Evolutionary conservation across 1,140 invertebrate genomes (phyloP).

Genomic region (Spodoptera frugiperda): DNA sequence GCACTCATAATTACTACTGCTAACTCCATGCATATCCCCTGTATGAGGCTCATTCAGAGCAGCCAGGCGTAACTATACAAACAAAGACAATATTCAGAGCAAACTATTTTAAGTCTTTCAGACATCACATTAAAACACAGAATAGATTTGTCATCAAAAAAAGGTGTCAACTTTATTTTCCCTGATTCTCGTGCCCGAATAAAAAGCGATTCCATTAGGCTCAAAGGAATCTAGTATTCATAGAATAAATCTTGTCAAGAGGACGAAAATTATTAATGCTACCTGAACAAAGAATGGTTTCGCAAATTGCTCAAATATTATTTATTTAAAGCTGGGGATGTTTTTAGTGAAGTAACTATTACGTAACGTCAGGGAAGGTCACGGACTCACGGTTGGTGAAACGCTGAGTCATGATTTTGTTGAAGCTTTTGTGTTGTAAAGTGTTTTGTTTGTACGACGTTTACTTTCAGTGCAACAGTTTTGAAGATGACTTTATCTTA

Average conservation of each 20-base stretch:
- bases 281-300: neutral
- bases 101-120: neutral
- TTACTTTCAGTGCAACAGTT: neutral
- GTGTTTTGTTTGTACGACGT: neutral
- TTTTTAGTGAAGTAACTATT: constrained; percentile 6
- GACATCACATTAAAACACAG: neutral
- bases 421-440: neutral
- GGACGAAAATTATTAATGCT: neutral
- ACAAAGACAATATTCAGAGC: neutral
- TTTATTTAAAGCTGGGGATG: neutral
- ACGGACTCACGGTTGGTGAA: constrained; percentile 1
- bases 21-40: constrained; percentile 96
- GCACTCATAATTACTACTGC: constrained; percentile 97
- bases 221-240: constrained; percentile 18
- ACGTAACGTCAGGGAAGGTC: constrained; percentile 19
- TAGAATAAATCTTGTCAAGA: constrained; percentile 18
- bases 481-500: too few species aligned
- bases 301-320: constrained; percentile 5
- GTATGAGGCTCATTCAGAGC: constrained; percentile 96
- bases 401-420: constrained; percentile 24
- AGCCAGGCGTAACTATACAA: constrained; percentile 93
- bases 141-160: constrained; percentile 12
- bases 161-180: neutral
- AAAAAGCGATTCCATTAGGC: constrained; percentile 14
- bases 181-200: neutral